Conservation (phyloP, 1,140 invertebrate genomes). For the Delia radicum region DNA sequence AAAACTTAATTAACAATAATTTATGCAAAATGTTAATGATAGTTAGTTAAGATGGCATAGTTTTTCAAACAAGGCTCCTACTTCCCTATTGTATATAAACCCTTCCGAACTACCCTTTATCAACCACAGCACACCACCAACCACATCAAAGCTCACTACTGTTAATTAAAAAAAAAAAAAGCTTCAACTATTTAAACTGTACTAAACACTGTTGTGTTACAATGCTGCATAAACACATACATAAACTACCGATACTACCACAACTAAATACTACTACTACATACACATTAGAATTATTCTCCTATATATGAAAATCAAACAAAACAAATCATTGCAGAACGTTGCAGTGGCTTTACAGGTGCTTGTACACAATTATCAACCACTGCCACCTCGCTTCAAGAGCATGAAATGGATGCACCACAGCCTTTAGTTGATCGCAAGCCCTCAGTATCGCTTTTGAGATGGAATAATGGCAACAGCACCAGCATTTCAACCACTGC, state of each 20-base stretch:
- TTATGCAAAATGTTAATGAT: background rate
- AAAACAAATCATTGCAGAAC: conserved; percentile 49
- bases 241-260: background rate
- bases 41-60: background rate
- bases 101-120: background rate
- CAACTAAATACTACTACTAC: background rate
- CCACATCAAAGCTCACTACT: background rate
- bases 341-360: conserved; percentile 60
- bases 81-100: background rate
- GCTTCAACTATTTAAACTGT: background rate
- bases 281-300: background rate
- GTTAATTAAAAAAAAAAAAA: background rate
- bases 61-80: background rate
- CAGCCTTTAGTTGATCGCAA: conserved; percentile 59
- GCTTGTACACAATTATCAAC: conserved; percentile 49
- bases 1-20: background rate
- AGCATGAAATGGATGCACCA: conserved; percentile 58
- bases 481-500: conserved; percentile 1
- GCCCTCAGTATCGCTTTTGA: conserved; percentile 58
- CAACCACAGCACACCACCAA: background rate
- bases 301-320: background rate
- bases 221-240: background rate
- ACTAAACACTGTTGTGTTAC: too few relatives aligned
- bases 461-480: conserved; percentile 51
- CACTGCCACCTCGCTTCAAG: conserved; percentile 42